A percentile compares a stretch with the other conserved stretches of the same genome.
Conservation (phyloP, 1,140 invertebrate species). For the Bursaphelenchus mucronatus region DNA sequence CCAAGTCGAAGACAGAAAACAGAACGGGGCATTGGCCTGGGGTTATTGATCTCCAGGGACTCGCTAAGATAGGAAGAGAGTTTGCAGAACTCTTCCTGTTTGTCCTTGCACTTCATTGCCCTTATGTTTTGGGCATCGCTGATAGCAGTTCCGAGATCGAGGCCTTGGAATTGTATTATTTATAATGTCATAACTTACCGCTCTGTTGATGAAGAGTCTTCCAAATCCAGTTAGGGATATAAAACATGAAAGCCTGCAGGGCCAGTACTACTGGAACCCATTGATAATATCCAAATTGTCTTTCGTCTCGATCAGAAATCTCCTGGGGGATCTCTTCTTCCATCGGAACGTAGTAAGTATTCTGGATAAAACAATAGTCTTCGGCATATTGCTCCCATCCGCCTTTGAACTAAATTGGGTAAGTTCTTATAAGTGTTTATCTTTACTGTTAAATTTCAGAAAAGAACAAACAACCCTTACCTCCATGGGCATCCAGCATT, state of each 20-base stretch:
- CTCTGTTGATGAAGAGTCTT: constrained; percentile 64
- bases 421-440: not conserved
- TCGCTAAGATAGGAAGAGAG: constrained; percentile 48
- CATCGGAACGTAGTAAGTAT: constrained; percentile 58
- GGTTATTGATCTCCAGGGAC: constrained; percentile 48
- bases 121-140: constrained; percentile 49
- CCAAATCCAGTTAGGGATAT: constrained; percentile 65
- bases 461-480: constrained; percentile 32
- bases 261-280: constrained; percentile 62
- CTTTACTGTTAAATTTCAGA: not conserved
- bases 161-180: constrained; percentile 29
- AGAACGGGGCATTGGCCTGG: constrained; percentile 26
- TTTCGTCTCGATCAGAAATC: constrained; percentile 49
- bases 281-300: constrained; percentile 58
- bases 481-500: constrained; percentile 60
- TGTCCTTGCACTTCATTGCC: constrained; percentile 30
- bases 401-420: constrained; percentile 48
- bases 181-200: constrained; percentile 47
- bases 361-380: constrained; percentile 61
- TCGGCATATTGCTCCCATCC: constrained; percentile 59
- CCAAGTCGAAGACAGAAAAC: constrained; percentile 56
- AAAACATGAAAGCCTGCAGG: constrained; percentile 65
- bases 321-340: constrained; percentile 54
- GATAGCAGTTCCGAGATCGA: constrained; percentile 52
- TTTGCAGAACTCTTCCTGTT: constrained; percentile 43